Evolutionary conservation across 2,113 vertebrate genomes (phyloP).

Genomic region (Pteronura brasiliensis): DNA sequence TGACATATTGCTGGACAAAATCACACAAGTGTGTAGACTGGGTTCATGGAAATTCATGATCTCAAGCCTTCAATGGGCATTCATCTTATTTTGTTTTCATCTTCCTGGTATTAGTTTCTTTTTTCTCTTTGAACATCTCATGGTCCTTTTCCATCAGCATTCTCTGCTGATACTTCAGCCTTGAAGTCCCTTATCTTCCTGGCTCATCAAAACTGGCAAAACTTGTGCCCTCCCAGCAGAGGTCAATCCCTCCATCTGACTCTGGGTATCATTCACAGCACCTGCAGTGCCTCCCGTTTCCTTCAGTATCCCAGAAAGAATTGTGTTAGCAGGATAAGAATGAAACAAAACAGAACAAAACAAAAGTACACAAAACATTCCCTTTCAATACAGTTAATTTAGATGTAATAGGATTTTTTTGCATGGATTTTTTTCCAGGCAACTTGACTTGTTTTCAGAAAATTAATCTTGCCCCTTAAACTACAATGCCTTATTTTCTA

Average conservation of each 20-base stretch:
- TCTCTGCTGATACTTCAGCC: neutral
- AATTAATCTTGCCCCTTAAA: slow-evolving; percentile 1
- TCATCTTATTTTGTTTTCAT: neutral
- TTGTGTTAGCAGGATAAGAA: neutral
- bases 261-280: neutral
- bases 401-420: slow-evolving; percentile 4
- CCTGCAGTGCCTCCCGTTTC: neutral
- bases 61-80: neutral
- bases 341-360: neutral
- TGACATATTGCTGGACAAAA: neutral
- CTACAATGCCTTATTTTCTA: neutral
- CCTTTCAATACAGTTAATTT: slow-evolving; percentile 3
- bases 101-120: neutral
- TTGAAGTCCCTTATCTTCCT: neutral
- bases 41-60: neutral
- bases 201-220: neutral
- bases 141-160: neutral
- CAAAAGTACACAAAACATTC: neutral
- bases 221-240: neutral
- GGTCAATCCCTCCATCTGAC: neutral
- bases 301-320: neutral
- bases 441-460: neutral
- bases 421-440: neutral
- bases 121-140: neutral
- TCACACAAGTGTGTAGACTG: neutral